phyloP scores from a whole-genome alignment of 2,888 invertebrate genomes.

The Lasius fuliginosus region DNA sequence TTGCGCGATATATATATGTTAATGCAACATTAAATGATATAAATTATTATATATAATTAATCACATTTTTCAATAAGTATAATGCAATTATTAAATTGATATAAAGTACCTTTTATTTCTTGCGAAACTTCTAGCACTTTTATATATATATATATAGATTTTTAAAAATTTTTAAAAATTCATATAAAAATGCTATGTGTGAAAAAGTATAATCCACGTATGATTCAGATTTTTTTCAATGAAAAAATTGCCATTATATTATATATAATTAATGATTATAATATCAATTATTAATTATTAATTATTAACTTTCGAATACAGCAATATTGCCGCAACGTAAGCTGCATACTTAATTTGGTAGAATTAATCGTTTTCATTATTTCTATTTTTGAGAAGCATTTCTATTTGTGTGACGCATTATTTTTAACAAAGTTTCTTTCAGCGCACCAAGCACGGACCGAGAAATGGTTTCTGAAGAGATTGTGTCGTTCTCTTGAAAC shows the following conservation, averaged over 20 bases:
- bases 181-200: not conserved
- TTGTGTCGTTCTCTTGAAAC: not conserved
- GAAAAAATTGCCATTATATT: not conserved
- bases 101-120: not conserved
- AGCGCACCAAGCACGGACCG: not conserved
- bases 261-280: not conserved
- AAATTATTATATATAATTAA: not conserved
- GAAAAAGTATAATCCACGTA: not conserved
- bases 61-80: not conserved
- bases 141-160: not conserved
- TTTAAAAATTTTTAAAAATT: not conserved
- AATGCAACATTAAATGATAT: not conserved
- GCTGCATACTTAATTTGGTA: not conserved
- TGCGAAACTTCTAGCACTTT: not conserved
- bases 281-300: not conserved
- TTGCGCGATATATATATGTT: not conserved
- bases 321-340: not conserved
- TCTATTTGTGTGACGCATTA: conserved; percentile 20
- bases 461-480: not conserved
- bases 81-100: not conserved
- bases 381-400: not conserved
- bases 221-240: not conserved
- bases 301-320: not conserved
- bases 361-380: not conserved
- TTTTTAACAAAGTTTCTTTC: conserved; percentile 25